These are phyloP conservation scores for Chaenocephalus aceratus DNA, from an alignment of 2,113 vertebrate genomes.

Conservation along the genomic window DNA sequence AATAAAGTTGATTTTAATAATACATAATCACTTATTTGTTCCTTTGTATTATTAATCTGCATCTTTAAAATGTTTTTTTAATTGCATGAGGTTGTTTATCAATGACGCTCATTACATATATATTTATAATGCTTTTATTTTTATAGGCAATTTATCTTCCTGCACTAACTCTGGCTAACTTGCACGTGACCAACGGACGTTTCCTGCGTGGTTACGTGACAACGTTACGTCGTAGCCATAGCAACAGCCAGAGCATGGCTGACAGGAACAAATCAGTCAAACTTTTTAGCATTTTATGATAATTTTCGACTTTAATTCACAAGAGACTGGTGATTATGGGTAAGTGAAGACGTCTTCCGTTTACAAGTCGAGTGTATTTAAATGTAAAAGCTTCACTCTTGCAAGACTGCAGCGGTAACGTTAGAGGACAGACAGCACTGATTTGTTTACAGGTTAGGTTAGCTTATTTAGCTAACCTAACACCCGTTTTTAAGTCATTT, in stretches of 20 bases:
- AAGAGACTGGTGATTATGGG: constrained; percentile 52
- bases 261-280: not conserved
- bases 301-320: not conserved
- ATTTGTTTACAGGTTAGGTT: constrained; percentile 31
- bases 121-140: constrained; percentile 38
- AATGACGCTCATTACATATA: not conserved
- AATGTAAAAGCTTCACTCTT: not conserved
- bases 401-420: not conserved
- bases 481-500: not conserved
- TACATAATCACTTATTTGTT: too few species aligned
- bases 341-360: constrained; percentile 46
- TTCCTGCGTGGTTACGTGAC: not conserved
- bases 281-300: not conserved
- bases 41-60: too few species aligned
- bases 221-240: constrained; percentile 59
- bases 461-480: not conserved
- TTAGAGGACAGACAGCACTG: constrained; percentile 10
- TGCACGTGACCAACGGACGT: not conserved
- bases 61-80: not conserved
- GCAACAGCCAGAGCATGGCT: constrained; percentile 37
- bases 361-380: not conserved
- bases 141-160: constrained; percentile 20
- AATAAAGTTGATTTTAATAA: too few species aligned
- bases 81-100: not conserved
- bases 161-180: not conserved